Percentiles rank a stretch among this genome's conserved stretches.
Evolutionary conservation across 1,140 invertebrate species (phyloP).

Genomic region (Trichonephila clavata): DNA sequence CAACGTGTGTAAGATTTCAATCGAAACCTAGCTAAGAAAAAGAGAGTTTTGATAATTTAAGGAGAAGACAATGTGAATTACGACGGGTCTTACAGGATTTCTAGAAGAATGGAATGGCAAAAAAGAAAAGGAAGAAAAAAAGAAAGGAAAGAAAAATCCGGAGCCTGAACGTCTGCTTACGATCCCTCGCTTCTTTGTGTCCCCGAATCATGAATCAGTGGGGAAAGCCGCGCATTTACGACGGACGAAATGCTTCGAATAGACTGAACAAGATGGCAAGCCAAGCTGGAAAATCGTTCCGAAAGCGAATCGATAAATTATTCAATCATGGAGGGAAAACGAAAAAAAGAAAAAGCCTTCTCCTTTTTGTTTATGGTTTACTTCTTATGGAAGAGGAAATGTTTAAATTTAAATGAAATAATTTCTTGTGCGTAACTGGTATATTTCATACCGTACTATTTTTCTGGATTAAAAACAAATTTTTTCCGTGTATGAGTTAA

Average conservation of each 20-base stretch:
- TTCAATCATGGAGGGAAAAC: not conserved
- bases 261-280: not conserved
- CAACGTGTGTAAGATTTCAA: not conserved
- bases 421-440: too few relatives aligned
- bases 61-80: slow-evolving; percentile 2
- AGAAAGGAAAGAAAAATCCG: not conserved
- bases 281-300: not conserved
- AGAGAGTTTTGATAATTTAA: not conserved
- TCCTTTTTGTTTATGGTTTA: too few relatives aligned
- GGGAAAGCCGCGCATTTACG: slow-evolving; percentile 2
- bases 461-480: too few relatives aligned
- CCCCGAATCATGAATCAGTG: not conserved
- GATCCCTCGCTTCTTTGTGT: not conserved
- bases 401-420: too few relatives aligned
- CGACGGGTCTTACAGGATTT: not conserved
- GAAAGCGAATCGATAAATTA: slow-evolving; percentile 16
- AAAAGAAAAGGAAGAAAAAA: not conserved
- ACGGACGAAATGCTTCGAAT: not conserved
- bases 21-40: not conserved
- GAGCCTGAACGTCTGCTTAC: not conserved
- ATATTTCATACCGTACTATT: too few relatives aligned
- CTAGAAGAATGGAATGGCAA: not conserved
- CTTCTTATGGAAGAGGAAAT: too few relatives aligned
- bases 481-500: too few relatives aligned
- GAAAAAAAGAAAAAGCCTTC: too few relatives aligned